A percentile compares a stretch with the other conserved stretches of the same genome.
Conservation (phyloP, 2,888 invertebrate genomes). For the Acleris cristana region DNA sequence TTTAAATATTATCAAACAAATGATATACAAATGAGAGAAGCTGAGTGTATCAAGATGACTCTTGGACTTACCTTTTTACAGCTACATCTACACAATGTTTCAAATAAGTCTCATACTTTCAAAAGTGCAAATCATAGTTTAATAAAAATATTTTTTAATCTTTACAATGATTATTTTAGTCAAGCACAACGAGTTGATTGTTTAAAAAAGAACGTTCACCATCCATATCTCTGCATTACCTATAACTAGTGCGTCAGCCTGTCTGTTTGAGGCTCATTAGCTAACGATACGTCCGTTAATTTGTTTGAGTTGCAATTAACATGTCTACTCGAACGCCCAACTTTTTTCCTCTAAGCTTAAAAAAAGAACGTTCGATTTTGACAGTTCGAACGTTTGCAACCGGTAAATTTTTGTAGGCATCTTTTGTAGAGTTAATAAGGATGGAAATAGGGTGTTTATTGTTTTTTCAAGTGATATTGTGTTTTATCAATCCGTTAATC, state of each 20-base stretch:
- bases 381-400: constrained; percentile 51
- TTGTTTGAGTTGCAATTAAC: constrained; percentile 80
- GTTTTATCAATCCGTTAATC: constrained; percentile 26
- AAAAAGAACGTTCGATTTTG: constrained; percentile 51
- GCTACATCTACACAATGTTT: neutral
- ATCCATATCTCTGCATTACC: constrained; percentile 35
- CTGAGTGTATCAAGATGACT: neutral
- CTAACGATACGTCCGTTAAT: constrained; percentile 73
- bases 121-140: neutral
- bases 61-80: too few species aligned
- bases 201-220: constrained; percentile 20
- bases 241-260: constrained; percentile 43
- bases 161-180: neutral
- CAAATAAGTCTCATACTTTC: neutral
- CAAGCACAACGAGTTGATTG: constrained; percentile 6
- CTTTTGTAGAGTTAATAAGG: constrained; percentile 20
- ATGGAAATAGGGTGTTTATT: constrained; percentile 11
- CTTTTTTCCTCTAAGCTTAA: constrained; percentile 56
- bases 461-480: constrained; percentile 12
- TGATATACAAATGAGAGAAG: neutral
- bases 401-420: constrained; percentile 38
- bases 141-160: neutral
- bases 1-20: constrained; percentile 4
- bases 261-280: constrained; percentile 67
- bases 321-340: constrained; percentile 67